Base-by-base conservation (phyloP, 2,888 invertebrate species). In the Ennomos quercinarius region DNA sequence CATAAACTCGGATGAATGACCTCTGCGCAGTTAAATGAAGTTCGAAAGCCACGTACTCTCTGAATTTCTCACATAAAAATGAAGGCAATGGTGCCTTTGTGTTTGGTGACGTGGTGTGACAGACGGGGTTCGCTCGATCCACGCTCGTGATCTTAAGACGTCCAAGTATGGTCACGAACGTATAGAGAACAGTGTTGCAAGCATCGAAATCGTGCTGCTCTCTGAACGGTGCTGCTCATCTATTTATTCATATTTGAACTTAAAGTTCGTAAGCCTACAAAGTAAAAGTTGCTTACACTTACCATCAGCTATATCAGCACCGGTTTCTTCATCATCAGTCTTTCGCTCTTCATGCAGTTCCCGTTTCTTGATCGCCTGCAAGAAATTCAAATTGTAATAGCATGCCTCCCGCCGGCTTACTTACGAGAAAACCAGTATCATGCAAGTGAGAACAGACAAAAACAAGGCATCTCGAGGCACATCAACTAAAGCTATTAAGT, bases 281-380 rank as follows among this genome's bases (percentile, higher is more conserved):
- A 63, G 43, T 68, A 68, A 67, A 63, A 66, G 48, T 41, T 64
- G 47, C 12, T 51, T 37, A 52, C 59, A 89, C 90, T 89, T 66
- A 91, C 91, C 90, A 62, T 92, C 91, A 35, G 83, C 86, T 60
- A 81, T 77, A 67, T 91, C 91, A 53, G 86, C 91, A 38, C 73
- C 73, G 35, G 76, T 67, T 70, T 88, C 89, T 64, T 90, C 89
- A 50, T 89, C 89, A 66, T 91, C 91, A 77, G 87, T 87, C 84
- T 90, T 91, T 71, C 78, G 81, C 62, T 90, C 87, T 39, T 89
- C 91, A 50, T 81, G 81, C 65, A 82, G 82, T 62, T 92, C 92
- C 64, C 88, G 84, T 78, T 91, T 91, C 76, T 91, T 92, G 72
- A 92, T 92, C 68, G 91, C 92, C 92, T 92, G 90, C 68, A 82